These are phyloP conservation scores for Drosophila persimilis DNA, from an alignment of 1,140 invertebrate genomes.

Conservation along the genomic window DNA sequence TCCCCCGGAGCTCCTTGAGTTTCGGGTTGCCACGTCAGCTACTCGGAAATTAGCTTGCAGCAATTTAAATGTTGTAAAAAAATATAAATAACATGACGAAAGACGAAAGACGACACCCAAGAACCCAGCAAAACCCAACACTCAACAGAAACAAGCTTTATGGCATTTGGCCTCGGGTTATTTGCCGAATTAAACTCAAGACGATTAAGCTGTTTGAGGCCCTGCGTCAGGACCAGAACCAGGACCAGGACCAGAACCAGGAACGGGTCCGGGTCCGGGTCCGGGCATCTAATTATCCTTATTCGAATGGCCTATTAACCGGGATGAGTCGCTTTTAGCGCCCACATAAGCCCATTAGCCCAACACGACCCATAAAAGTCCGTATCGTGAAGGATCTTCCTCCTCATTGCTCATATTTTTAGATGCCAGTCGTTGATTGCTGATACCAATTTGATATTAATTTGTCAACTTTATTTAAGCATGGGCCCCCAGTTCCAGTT, in stretches of 20 bases:
- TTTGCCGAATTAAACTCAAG: constrained; percentile 60
- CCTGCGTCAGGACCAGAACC: not conserved
- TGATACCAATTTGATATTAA: constrained; percentile 22
- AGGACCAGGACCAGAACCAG: constrained; percentile 20
- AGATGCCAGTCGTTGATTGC: constrained; percentile 35
- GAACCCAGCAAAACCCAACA: not conserved
- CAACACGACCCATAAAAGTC: constrained; percentile 58
- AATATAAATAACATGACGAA: constrained; percentile 64
- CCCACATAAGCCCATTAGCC: constrained; percentile 73
- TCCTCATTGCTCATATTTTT: not conserved
- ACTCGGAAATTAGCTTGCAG: constrained; percentile 69
- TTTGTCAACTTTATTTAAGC: too few relatives aligned
- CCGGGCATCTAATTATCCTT: constrained; percentile 66
- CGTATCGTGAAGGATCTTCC: constrained; percentile 22
- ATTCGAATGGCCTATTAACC: constrained; percentile 74
- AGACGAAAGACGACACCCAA: constrained; percentile 12
- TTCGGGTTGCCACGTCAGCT: constrained; percentile 37
- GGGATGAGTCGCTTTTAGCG: constrained; percentile 70
- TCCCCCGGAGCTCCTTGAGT: not conserved
- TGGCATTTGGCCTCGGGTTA: constrained; percentile 55
- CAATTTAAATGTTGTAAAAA: constrained; percentile 77
- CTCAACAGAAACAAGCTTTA: constrained; percentile 40
- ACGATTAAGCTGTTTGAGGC: constrained; percentile 48
- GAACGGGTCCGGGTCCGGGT: constrained; percentile 1
- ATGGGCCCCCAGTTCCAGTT: too few relatives aligned